Conservation (phyloP, 2,888 invertebrate species). For the Drosophila ustulata region DNA sequence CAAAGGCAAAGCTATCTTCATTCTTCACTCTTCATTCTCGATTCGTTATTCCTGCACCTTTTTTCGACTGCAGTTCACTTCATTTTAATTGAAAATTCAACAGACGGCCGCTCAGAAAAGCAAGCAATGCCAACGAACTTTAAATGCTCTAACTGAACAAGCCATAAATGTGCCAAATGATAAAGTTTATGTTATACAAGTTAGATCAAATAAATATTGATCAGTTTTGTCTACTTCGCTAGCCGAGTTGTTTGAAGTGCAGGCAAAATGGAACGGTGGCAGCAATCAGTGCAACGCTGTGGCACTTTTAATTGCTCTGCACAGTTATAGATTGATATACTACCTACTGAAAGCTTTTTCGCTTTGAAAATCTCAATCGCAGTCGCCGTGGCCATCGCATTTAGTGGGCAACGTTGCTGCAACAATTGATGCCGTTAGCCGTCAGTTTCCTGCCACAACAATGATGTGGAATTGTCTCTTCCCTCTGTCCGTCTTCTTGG, state of each 20-base stretch:
- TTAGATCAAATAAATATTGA: conserved; percentile 4
- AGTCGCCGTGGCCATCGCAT: conserved; percentile 18
- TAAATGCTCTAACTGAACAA: conserved; percentile 20
- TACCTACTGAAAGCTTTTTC: conserved; percentile 23
- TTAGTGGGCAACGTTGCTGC: conserved; percentile 34
- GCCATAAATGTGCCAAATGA: neutral
- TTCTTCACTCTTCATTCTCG: neutral
- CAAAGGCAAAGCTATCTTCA: conserved; percentile 38
- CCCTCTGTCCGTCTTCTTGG: conserved; percentile 19
- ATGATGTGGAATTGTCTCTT: conserved; percentile 44
- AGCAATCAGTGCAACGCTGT: conserved; percentile 67
- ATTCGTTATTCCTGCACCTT: conserved; percentile 15
- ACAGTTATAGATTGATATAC: conserved; percentile 45
- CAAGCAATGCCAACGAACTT: conserved; percentile 33
- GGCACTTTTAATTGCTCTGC: conserved; percentile 74
- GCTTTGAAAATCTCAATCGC: conserved; percentile 23
- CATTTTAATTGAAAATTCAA: conserved; percentile 68
- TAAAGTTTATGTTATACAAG: neutral
- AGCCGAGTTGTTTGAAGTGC: conserved; percentile 3
- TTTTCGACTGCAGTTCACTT: conserved; percentile 32
- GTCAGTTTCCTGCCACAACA: conserved; percentile 58
- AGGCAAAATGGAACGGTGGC: conserved; percentile 31
- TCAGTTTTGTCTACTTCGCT: neutral
- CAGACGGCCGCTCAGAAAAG: conserved; percentile 26
- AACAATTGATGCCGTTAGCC: conserved; percentile 51